Evolutionary conservation across 2,797 vertebrate genomes (phyloP).

Genomic region (Typhlichthys subterraneus): DNA sequence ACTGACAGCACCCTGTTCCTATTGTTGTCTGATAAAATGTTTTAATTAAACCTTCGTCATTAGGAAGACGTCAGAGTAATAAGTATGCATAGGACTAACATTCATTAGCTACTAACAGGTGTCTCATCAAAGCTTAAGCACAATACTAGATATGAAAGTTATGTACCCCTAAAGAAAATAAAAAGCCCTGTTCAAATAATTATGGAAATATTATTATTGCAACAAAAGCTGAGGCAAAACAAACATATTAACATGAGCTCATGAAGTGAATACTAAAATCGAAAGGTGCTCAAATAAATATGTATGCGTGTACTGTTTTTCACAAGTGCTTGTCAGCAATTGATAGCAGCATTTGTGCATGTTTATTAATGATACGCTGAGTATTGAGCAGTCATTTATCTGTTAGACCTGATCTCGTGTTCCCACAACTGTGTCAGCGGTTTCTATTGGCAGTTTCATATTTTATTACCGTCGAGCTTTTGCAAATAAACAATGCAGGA

Average conservation of each 20-base stretch:
- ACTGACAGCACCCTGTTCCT: conserved; percentile 40
- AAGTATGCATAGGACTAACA: conserved; percentile 71
- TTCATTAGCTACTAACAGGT: conserved; percentile 76
- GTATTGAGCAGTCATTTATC: conserved; percentile 43
- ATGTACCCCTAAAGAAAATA: conserved; percentile 64
- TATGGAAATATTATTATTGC: conserved; percentile 71
- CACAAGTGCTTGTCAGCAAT: conserved; percentile 61
- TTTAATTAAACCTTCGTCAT: conserved; percentile 74
- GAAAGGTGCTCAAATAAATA: conserved; percentile 64
- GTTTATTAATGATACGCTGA: conserved; percentile 47
- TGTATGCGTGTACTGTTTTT: conserved; percentile 58
- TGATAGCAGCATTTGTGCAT: conserved; percentile 55
- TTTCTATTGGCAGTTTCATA: conserved; percentile 33
- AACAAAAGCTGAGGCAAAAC: conserved; percentile 55
- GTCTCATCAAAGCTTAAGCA: conserved; percentile 63
- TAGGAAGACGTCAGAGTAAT: conserved; percentile 69
- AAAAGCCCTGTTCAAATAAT: conserved; percentile 65
- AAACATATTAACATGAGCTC: conserved; percentile 68
- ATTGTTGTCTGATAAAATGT: conserved; percentile 63
- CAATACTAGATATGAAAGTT: conserved; percentile 69
- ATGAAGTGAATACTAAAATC: conserved; percentile 62
- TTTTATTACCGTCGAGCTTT: conserved; percentile 34
- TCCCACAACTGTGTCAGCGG: conserved; percentile 36
- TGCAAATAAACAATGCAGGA: conserved; percentile 21
- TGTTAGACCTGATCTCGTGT: conserved; percentile 33